phyloP scores from a whole-genome alignment of 2,797 vertebrate species.

The Sorex maritimensis region DNA sequence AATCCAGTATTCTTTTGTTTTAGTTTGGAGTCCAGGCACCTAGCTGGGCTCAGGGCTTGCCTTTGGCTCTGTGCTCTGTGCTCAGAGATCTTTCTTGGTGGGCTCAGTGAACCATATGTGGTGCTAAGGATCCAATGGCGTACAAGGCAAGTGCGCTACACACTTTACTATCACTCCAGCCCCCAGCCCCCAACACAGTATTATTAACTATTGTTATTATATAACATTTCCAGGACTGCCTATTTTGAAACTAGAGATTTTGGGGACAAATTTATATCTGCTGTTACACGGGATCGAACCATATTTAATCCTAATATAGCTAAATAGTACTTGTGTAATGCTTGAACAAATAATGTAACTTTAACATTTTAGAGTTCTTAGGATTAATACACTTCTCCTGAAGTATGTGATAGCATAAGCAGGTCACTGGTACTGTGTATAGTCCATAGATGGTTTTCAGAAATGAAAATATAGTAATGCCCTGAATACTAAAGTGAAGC shows the following conservation, averaged over 20 bases:
- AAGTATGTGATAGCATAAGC: background rate
- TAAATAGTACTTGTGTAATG: background rate
- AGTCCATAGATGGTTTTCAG: background rate
- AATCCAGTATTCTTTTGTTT: background rate
- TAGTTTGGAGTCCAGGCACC: too few relatives aligned
- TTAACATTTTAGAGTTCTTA: background rate
- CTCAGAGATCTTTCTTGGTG: too few relatives aligned
- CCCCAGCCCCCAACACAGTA: too few relatives aligned
- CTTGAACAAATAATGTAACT: background rate
- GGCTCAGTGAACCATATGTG: too few relatives aligned
- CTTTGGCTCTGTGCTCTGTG: too few relatives aligned
- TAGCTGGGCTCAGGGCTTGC: too few relatives aligned
- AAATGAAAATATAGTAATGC: constrained; percentile 41
- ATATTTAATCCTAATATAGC: background rate
- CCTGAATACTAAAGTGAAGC: background rate
- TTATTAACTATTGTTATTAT: background rate
- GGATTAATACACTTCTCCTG: background rate
- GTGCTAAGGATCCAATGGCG: too few relatives aligned
- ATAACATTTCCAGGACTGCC: background rate
- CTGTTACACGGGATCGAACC: background rate
- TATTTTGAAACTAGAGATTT: background rate
- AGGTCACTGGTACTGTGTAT: background rate
- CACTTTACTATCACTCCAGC: too few relatives aligned
- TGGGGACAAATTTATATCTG: background rate
- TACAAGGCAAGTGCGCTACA: too few relatives aligned